Percentiles rank a stretch among this genome's conserved stretches.
These are phyloP conservation scores for Eugnorisma glareosa DNA, from an alignment of 2,888 invertebrate genomes.

Conservation along the genomic window DNA sequence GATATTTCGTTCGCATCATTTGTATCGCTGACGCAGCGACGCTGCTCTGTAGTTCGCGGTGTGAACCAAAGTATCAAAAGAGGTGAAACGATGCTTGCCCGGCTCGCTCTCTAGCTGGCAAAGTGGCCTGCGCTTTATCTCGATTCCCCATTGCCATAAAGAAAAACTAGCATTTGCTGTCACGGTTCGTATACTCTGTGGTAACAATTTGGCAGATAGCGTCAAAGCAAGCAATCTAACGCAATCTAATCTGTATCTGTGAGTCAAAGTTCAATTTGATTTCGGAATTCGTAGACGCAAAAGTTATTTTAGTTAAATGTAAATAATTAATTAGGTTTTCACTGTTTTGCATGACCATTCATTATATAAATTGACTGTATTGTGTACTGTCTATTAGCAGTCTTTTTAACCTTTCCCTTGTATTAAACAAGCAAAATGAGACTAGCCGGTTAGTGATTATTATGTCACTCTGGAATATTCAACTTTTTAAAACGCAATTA, in stretches of 20 bases:
- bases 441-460: conserved; percentile 14
- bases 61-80: too few species aligned
- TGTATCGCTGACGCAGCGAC: too few species aligned
- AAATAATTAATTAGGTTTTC: not conserved
- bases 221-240: too few species aligned
- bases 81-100: too few species aligned
- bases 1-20: too few species aligned
- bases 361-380: conserved; percentile 19
- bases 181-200: not conserved
- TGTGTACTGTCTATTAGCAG: conserved; percentile 1
- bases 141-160: not conserved
- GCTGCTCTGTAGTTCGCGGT: too few species aligned
- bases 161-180: not conserved
- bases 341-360: conserved; percentile 13
- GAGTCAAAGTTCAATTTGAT: conserved; percentile 27
- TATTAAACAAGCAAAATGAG: conserved; percentile 1
- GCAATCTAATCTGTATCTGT: too few species aligned
- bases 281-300: conserved; percentile 3
- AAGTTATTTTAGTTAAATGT: not conserved
- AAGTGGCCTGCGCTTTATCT: too few species aligned
- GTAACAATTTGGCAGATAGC: not conserved
- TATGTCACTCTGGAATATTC: not conserved
- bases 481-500: not conserved
- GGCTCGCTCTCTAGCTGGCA: too few species aligned
- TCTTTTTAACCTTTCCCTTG: not conserved